A percentile compares a stretch with the other conserved stretches of the same genome.
Evolutionary conservation across 2,888 invertebrate species (phyloP).

Genomic region (Pandemis corylana): DNA sequence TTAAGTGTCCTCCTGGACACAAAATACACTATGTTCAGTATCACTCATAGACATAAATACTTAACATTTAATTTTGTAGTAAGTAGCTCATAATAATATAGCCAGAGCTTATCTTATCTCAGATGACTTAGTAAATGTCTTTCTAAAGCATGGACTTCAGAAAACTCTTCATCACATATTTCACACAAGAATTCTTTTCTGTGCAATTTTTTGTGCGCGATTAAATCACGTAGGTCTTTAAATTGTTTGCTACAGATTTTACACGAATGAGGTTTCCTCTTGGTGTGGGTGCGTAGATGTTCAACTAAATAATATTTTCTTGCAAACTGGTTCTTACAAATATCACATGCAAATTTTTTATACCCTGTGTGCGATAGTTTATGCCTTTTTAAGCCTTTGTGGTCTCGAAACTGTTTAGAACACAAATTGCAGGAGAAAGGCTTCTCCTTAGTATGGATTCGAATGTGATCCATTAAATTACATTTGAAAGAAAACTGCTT

Average conservation of each 20-base stretch:
- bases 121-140: too few species aligned
- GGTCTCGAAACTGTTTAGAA: neutral
- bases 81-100: too few species aligned
- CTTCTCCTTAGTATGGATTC: constrained; percentile 9
- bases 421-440: constrained; percentile 16
- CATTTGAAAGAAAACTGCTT: constrained; percentile 14
- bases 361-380: constrained; percentile 14
- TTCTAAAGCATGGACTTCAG: too few species aligned
- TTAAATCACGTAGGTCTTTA: neutral
- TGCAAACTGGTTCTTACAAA: constrained; percentile 22
- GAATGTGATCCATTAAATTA: constrained; percentile 19
- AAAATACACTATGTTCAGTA: too few species aligned
- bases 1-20: too few species aligned
- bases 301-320: constrained; percentile 6
- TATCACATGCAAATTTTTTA: constrained; percentile 43
- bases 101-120: too few species aligned
- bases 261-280: constrained; percentile 3
- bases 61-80: too few species aligned
- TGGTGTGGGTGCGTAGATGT: constrained; percentile 10
- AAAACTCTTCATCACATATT: constrained; percentile 9
- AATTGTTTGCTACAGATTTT: constrained; percentile 27
- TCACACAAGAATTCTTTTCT: constrained; percentile 5
- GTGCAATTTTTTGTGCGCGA: constrained; percentile 19
- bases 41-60: too few species aligned
- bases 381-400: neutral